phyloP scores from a whole-genome alignment of 2,888 invertebrate genomes.

The Hanleya hanleyi region DNA sequence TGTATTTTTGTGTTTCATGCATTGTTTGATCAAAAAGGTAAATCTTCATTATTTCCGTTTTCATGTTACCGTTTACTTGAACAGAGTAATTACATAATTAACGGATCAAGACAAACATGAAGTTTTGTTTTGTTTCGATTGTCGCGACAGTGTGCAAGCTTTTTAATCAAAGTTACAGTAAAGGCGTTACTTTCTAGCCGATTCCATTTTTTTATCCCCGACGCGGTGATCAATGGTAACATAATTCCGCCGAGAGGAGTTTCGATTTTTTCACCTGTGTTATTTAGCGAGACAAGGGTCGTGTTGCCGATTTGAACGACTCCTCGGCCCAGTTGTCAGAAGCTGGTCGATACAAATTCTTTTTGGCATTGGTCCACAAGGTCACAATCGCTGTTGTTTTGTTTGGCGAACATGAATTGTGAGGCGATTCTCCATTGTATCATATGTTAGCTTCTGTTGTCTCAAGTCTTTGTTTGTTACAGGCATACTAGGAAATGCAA shows the following conservation, averaged over 20 bases:
- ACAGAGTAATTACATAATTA: too few species aligned
- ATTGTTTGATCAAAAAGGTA: too few species aligned
- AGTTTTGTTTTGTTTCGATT: too few species aligned
- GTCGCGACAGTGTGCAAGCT: too few species aligned
- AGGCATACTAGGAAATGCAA: slow-evolving; percentile 5
- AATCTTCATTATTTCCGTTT: too few species aligned
- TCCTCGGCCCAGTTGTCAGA: too few species aligned
- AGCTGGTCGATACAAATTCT: neutral
- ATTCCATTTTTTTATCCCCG: neutral
- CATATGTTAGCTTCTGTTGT: neutral
- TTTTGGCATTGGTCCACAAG: slow-evolving; percentile 4
- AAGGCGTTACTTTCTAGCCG: neutral
- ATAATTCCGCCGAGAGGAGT: neutral
- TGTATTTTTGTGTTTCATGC: too few species aligned
- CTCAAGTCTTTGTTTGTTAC: neutral
- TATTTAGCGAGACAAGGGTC: neutral
- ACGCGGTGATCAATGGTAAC: neutral
- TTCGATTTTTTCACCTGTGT: neutral
- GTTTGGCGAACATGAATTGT: slow-evolving; percentile 4
- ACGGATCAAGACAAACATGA: too few species aligned
- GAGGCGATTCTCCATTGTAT: neutral
- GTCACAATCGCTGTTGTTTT: neutral
- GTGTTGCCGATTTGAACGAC: neutral
- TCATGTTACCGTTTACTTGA: too few species aligned
- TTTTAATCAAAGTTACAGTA: neutral